Evolutionary conservation across 1,140 invertebrate species (phyloP), one percentile per base, ranked within the genome.

Genomic region (Condylostylus longicornis): DNA sequence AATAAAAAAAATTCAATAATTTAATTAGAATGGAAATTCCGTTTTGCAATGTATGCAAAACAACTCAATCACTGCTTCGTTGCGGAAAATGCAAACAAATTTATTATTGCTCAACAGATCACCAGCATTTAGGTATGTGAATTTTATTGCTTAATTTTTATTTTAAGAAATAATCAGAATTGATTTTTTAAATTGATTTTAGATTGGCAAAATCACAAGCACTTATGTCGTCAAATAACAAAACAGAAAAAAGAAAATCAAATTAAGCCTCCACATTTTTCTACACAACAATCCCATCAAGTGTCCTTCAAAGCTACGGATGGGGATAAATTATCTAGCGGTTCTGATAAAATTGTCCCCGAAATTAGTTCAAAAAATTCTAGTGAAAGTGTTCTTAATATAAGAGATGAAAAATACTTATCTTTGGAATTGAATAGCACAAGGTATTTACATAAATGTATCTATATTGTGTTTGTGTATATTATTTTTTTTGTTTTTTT

Each of bases 41-140:
- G 13, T 46, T 40, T 18, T 81, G 79, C 66, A 70, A 66, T 46
- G 67, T 76, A 49, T 84, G 84, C 61, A 72, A 75, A 44, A 66
- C 63, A 27, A 61, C 57, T 40, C 68, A 78, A 42, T 76, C 77
- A 49, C 62, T 84, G 44, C 64, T 76, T 23, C 65, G 80, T 42
- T 86, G 82, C 61, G 71, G 71, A 42, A 68, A 74, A 39, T 87
- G 82, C 62, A 72, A 75, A 46, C 62, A 54, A 40, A 68, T 72
- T 40, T 75, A 73, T 62, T 87, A 86, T 60, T 87, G 83, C 59
- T 75, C 72, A 29, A 79, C 73, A 48, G 75, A 78, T 43, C 82
- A 86, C 54, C 82, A 86, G 61, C 72, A 69, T 37, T 52, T 68
- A n/a, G n/a, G n/a, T n/a, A n/a, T n/a, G n/a, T n/a, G n/a, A n/a